A percentile compares a stretch with the other conserved stretches of the same genome.
These are phyloP conservation scores for Artemia sinica DNA, from an alignment of 2,888 invertebrate species.

Conservation along the genomic window DNA sequence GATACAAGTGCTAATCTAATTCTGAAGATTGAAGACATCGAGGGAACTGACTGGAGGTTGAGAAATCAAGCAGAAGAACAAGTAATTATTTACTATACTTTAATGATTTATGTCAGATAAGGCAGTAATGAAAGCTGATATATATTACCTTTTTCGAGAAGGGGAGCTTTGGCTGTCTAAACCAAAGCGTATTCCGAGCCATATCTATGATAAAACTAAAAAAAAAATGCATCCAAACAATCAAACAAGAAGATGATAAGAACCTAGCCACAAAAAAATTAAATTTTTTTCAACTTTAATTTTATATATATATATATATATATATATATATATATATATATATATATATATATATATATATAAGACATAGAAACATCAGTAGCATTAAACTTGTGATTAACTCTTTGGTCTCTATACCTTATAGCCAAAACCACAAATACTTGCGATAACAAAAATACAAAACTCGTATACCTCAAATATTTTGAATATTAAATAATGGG, in stretches of 20 bases:
- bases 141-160: too few species aligned
- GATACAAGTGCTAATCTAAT: constrained; percentile 75
- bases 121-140: too few species aligned
- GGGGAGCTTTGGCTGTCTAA: too few species aligned
- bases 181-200: too few species aligned
- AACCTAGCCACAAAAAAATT: not conserved
- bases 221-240: not conserved
- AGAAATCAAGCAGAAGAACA: constrained; percentile 4
- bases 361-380: not conserved
- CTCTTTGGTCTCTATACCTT: too few species aligned
- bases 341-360: not conserved
- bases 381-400: too few species aligned
- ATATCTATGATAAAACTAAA: too few species aligned
- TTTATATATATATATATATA: constrained; percentile 6
- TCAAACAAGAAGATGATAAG: not conserved
- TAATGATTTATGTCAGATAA: too few species aligned
- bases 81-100: not conserved
- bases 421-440: too few species aligned
- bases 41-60: constrained; percentile 54
- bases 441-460: too few species aligned
- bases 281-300: not conserved
- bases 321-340: constrained; percentile 2
- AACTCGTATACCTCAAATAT: too few species aligned
- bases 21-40: constrained; percentile 67
- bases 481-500: too few species aligned